These are phyloP conservation scores for Tetrax tetrax DNA, from an alignment of 2,113 vertebrate species.

Conservation along the genomic window DNA sequence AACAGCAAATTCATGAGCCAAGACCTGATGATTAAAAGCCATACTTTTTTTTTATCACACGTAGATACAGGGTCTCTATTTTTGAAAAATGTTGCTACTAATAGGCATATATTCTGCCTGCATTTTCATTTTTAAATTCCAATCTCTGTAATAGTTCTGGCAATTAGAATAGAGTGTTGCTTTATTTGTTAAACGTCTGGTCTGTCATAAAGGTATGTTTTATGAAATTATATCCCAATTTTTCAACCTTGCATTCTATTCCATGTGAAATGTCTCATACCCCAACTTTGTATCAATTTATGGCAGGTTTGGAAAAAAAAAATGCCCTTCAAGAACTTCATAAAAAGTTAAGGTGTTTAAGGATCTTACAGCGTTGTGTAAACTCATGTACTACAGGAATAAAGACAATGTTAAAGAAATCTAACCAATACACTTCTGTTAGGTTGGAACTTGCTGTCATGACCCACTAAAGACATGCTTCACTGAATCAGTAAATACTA, in stretches of 20 bases:
- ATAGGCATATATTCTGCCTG: not conserved
- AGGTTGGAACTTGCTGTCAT: not conserved
- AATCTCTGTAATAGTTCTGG: not conserved
- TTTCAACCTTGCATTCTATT: not conserved
- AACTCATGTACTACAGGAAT: not conserved
- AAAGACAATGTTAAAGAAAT: not conserved
- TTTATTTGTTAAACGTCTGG: not conserved
- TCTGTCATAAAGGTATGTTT: not conserved
- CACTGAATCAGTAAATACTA: conserved; percentile 15
- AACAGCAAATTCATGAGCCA: fast-evolving
- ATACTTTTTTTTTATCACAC: not conserved
- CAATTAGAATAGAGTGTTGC: not conserved
- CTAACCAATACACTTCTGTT: not conserved
- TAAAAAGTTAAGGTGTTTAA: not conserved
- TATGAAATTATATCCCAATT: not conserved
- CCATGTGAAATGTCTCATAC: not conserved
- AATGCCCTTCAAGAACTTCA: not conserved
- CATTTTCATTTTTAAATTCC: not conserved
- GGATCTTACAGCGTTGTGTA: not conserved
- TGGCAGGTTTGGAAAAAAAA: not conserved
- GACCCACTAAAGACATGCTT: not conserved
- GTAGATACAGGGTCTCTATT: not conserved
- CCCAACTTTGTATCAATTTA: not conserved
- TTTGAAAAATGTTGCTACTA: not conserved
- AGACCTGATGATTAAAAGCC: not conserved